Evolutionary conservation across 1,140 invertebrate genomes (phyloP).

Genomic region (Ruditapes philippinarum): DNA sequence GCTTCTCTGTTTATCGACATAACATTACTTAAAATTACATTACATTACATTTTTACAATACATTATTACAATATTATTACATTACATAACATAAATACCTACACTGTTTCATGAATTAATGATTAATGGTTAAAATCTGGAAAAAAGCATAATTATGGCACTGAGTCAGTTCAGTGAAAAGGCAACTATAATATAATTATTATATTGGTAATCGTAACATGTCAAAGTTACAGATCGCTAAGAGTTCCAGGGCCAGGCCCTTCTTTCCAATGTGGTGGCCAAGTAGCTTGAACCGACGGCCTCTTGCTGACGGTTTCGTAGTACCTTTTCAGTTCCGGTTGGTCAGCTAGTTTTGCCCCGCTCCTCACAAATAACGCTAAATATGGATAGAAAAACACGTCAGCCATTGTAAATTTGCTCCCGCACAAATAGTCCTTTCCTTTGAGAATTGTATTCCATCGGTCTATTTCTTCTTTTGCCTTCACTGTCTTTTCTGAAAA

Average conservation of each 20-base stretch:
- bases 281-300: conserved; percentile 56
- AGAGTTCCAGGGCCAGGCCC: neutral
- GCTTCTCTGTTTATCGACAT: too few species aligned
- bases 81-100: too few species aligned
- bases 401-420: conserved; percentile 69
- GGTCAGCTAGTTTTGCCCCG: conserved; percentile 87
- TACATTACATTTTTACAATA: too few species aligned
- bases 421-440: conserved; percentile 49
- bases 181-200: too few species aligned
- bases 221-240: neutral
- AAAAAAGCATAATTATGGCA: too few species aligned
- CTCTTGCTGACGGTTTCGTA: conserved; percentile 60
- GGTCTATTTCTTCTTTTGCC: conserved; percentile 12
- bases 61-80: too few species aligned
- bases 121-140: too few species aligned
- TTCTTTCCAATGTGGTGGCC: conserved; percentile 74
- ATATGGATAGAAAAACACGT: conserved; percentile 67
- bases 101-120: too few species aligned
- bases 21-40: too few species aligned
- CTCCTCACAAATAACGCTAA: conserved; percentile 87
- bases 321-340: conserved; percentile 52
- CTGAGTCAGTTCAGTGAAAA: too few species aligned
- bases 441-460: conserved; percentile 31
- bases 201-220: too few species aligned
- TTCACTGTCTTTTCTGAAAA: conserved; percentile 4